Evolutionary conservation across 2,113 vertebrate genomes (phyloP), one percentile per base, ranked within the genome.

Genomic region (Garra rufa): DNA sequence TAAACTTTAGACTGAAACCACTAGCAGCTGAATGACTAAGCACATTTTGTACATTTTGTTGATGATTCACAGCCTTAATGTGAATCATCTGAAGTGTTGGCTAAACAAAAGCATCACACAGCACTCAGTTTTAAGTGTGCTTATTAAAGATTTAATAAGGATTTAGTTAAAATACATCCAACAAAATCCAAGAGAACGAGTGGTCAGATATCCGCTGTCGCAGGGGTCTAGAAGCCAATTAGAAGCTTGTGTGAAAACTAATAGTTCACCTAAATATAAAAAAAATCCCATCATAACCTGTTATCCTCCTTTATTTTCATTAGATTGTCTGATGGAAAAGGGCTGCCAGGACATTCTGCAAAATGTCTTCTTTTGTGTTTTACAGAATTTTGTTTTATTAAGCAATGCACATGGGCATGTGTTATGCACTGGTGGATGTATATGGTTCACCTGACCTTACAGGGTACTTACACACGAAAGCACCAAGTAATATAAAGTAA

Each of bases 51-150:
- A 79, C 17, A 24, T 26, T 79, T 24, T 6, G 76, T 79, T 63
- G 24, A 79, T 63, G 38, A 79, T 79, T 79, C 38, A 44, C 41
- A 1, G 1, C 19, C 76, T 61, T 61, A 1, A 24, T 24, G 34
- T 6, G 76, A n/a, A 21, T 57, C 76, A 43, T 21, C 13, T 59
- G 52, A 79, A 61, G 76, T 79, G 55, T 48, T 52, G 46, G 52
- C 52, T 2, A 52, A 30, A 76, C 21, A 21, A 55, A 55, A 57
- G 19, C 28, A 76, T 76, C 44, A 11, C 74, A 76, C 6, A 19
- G 0, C 17, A 55, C 26, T 76, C 17, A 41, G 9, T 34, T 77
- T 59, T 46, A 79, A 46, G 21, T 21, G 41, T 11, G 3, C 57
- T 41, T 28, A 59, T 44, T 21, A 41, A 46, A 15, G 24, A 41